Conservation (phyloP, 2,888 invertebrate genomes). For the Atrina japonica region DNA sequence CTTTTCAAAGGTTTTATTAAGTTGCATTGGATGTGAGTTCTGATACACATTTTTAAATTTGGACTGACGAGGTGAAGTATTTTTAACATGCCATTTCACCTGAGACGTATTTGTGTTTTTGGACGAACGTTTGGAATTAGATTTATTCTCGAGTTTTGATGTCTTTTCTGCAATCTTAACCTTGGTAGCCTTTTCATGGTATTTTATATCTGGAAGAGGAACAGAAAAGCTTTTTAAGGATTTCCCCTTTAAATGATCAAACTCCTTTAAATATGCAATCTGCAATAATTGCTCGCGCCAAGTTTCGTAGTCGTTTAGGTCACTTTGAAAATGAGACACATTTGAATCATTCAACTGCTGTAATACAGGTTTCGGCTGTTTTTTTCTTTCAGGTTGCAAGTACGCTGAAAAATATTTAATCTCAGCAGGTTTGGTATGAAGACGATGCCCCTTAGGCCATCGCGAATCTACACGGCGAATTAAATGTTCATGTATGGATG, state of each 20-base stretch:
- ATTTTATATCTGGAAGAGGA: slow-evolving; percentile 19
- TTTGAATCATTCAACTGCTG: neutral
- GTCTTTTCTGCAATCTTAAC: too few relatives aligned
- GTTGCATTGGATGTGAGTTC: too few relatives aligned
- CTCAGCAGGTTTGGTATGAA: slow-evolving; percentile 11
- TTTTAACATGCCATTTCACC: too few relatives aligned
- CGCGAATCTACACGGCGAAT: slow-evolving; percentile 10
- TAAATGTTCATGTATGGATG: too few relatives aligned
- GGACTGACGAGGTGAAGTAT: too few relatives aligned
- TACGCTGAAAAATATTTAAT: slow-evolving; percentile 4
- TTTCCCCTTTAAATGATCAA: slow-evolving; percentile 18
- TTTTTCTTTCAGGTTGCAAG: neutral
- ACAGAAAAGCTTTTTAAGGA: slow-evolving; percentile 12
- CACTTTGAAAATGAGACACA: neutral
- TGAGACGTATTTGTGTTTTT: too few relatives aligned
- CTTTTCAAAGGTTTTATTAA: too few relatives aligned
- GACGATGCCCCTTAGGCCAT: slow-evolving; percentile 16
- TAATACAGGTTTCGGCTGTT: neutral
- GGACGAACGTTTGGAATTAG: too few relatives aligned
- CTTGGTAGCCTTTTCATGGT: too few relatives aligned
- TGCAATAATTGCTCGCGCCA: slow-evolving; percentile 29
- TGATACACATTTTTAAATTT: too few relatives aligned
- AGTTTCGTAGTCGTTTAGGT: slow-evolving; percentile 11
- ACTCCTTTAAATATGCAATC: slow-evolving; percentile 36
- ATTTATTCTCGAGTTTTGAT: too few relatives aligned